These are phyloP conservation scores for Podotricha telesiphe DNA, from an alignment of 2,888 invertebrate species.

Conservation along the genomic window DNA sequence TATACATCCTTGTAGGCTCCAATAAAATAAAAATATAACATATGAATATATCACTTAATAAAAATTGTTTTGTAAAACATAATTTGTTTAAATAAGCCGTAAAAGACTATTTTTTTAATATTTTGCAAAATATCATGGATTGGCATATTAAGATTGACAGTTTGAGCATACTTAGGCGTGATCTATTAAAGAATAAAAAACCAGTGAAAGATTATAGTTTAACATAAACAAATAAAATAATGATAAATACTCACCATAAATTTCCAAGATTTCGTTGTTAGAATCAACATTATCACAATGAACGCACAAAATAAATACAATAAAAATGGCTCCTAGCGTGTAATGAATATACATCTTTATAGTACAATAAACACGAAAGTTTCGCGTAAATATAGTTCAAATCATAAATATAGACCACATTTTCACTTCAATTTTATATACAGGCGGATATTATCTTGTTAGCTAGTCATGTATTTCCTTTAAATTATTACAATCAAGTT, in stretches of 20 bases:
- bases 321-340: slow-evolving; percentile 82
- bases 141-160: slow-evolving; percentile 37
- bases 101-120: neutral
- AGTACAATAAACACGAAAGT: slow-evolving; percentile 65
- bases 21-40: slow-evolving; percentile 9
- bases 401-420: slow-evolving; percentile 73
- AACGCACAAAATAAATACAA: slow-evolving; percentile 83
- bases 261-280: slow-evolving; percentile 79
- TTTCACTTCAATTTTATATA: slow-evolving; percentile 66
- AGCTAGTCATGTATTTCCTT: slow-evolving; percentile 67
- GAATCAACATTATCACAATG: slow-evolving; percentile 80
- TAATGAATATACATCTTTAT: slow-evolving; percentile 78
- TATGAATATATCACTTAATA: neutral
- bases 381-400: slow-evolving; percentile 67
- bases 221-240: slow-evolving; percentile 16
- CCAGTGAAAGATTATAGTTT: neutral
- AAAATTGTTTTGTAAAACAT: neutral
- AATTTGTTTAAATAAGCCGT: slow-evolving; percentile 1
- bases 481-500: slow-evolving; percentile 69
- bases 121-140: slow-evolving; percentile 19
- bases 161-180: slow-evolving; percentile 36
- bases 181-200: slow-evolving; percentile 15
- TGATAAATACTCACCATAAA: slow-evolving; percentile 69
- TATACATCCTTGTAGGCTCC: neutral
- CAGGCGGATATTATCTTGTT: slow-evolving; percentile 65